These are phyloP conservation scores for Lacerta bilineata DNA, from an alignment of 2,797 vertebrate species.

Conservation along the genomic window DNA sequence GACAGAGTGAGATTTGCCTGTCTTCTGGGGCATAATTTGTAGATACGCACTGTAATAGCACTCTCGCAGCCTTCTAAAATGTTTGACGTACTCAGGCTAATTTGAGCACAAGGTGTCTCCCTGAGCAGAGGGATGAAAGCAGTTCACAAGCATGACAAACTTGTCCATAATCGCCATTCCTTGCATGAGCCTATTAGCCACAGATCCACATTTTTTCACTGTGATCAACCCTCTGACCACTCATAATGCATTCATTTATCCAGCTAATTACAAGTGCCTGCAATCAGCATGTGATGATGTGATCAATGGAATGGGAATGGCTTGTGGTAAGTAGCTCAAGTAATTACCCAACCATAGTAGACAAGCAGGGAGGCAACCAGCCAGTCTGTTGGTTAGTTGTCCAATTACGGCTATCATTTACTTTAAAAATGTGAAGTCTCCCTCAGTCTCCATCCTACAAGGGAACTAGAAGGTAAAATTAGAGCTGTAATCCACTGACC, in stretches of 20 bases:
- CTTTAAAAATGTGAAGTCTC: not conserved
- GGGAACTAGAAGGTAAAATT: not conserved
- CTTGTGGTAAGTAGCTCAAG: constrained; percentile 1
- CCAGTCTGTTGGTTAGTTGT: not conserved
- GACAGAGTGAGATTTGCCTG: not conserved
- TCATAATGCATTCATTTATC: constrained; percentile 13
- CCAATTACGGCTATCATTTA: not conserved
- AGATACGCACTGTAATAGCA: not conserved
- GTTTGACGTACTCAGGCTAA: not conserved
- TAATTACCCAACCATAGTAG: constrained; percentile 10
- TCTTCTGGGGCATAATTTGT: no score
- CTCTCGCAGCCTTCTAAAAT: not conserved
- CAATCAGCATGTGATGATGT: constrained; percentile 20
- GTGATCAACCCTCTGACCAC: constrained; percentile 12
- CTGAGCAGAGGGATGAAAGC: not conserved
- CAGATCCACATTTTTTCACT: constrained; percentile 8
- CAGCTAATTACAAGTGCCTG: constrained; percentile 12
- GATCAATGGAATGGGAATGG: constrained; percentile 15
- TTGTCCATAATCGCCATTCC: not conserved
- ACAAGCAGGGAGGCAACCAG: not conserved
- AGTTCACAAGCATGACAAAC: not conserved
- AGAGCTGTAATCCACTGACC: not conserved
- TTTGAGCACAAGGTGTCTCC: constrained; percentile 16
- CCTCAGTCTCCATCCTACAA: not conserved
- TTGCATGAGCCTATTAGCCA: constrained; percentile 7